These are phyloP conservation scores for Oscheius sp. DNA, from an alignment of 2,888 invertebrate genomes.

Conservation along the genomic window DNA sequence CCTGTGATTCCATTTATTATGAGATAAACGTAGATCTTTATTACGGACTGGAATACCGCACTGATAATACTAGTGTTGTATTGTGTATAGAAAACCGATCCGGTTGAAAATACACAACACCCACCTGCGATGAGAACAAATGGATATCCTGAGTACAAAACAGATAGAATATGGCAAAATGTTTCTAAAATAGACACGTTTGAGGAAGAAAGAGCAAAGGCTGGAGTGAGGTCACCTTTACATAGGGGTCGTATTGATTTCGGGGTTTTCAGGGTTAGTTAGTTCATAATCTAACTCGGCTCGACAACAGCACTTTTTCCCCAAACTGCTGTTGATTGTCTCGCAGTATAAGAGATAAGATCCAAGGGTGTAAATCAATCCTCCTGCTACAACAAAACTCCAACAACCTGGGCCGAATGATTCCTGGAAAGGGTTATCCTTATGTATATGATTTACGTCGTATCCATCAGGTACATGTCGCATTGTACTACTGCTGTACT, in stretches of 20 bases:
- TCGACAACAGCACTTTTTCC: no score
- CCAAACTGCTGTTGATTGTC: conserved; percentile 16
- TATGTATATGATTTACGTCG: conserved; percentile 11
- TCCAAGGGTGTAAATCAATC: neutral
- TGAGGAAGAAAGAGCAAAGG: conserved; percentile 6
- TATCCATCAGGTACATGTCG: conserved; percentile 6
- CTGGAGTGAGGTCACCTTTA: neutral
- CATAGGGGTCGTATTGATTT: no score
- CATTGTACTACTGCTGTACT: neutral
- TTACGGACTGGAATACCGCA: conserved; percentile 1
- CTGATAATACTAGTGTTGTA: conserved; percentile 24
- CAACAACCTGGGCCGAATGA: conserved; percentile 23
- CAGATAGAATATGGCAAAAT: no score
- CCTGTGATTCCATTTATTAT: no score
- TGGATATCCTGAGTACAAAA: conserved; percentile 9
- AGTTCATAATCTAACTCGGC: no score
- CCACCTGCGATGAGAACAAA: conserved; percentile 7
- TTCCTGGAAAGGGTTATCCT: neutral
- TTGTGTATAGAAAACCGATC: conserved; percentile 2
- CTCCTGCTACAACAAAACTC: conserved; percentile 16
- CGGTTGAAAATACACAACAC: conserved; percentile 10
- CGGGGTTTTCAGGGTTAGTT: no score
- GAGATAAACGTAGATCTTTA: no score
- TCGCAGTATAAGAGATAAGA: conserved; percentile 13
- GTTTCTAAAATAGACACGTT: conserved; percentile 11